These are phyloP conservation scores for Belgica antarctica DNA, from an alignment of 2,888 invertebrate species.

Conservation along the genomic window DNA sequence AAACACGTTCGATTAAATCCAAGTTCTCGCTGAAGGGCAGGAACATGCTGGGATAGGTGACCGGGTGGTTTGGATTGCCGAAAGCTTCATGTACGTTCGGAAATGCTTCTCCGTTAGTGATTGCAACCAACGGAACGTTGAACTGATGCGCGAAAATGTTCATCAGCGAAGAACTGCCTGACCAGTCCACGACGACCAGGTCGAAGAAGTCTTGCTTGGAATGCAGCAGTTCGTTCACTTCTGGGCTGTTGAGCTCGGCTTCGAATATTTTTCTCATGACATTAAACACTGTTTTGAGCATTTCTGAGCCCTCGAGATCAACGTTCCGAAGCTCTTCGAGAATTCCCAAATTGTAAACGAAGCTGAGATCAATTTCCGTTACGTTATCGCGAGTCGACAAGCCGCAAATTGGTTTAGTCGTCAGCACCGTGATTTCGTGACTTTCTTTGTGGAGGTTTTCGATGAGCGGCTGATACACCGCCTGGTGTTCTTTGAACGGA, in stretches of 20 bases:
- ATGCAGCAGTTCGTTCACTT: constrained; percentile 48
- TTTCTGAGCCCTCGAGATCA: constrained; percentile 47
- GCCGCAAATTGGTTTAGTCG: constrained; percentile 56
- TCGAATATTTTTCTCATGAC: constrained; percentile 47
- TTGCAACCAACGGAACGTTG: constrained; percentile 58
- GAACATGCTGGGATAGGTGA: constrained; percentile 58
- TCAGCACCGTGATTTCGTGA: constrained; percentile 56
- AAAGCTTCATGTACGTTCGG: constrained; percentile 57
- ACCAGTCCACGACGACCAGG: constrained; percentile 59
- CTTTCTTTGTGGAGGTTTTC: constrained; percentile 54
- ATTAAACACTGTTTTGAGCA: constrained; percentile 47
- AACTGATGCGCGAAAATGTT: constrained; percentile 60
- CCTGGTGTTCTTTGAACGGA: constrained; percentile 57
- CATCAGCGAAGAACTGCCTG: constrained; percentile 54
- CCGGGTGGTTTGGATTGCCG: constrained; percentile 59
- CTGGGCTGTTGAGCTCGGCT: constrained; percentile 47
- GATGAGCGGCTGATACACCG: constrained; percentile 54
- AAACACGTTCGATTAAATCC: constrained; percentile 52
- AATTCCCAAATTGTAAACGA: constrained; percentile 47
- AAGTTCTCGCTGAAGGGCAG: constrained; percentile 55
- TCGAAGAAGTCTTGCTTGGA: constrained; percentile 58
- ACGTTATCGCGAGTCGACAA: constrained; percentile 51
- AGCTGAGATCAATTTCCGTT: constrained; percentile 53
- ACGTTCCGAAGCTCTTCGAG: constrained; percentile 47
- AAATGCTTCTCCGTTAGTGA: constrained; percentile 57